These are phyloP conservation scores for Mugil cephalus DNA, from an alignment of 2,113 vertebrate genomes.

Conservation along the genomic window DNA sequence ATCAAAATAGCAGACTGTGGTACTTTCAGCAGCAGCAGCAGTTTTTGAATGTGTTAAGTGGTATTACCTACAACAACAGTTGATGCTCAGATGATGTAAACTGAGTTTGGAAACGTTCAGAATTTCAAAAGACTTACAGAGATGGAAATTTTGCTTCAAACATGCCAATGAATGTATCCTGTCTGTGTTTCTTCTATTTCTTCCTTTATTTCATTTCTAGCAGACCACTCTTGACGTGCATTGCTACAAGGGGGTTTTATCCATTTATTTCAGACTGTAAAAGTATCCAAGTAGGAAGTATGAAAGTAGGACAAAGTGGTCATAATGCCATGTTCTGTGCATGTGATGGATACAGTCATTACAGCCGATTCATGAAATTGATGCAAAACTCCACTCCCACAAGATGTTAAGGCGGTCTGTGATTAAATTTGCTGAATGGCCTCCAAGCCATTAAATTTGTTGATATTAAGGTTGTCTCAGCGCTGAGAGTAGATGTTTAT, in stretches of 20 bases:
- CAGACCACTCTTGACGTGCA: no score
- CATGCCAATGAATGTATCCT: no score
- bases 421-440: conserved; percentile 59
- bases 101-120: no score
- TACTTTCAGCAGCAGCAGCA: not conserved
- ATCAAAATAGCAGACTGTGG: not conserved
- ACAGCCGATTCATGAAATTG: conserved; percentile 61
- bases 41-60: no score
- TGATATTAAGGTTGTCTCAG: conserved; percentile 45
- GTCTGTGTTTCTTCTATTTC: no score
- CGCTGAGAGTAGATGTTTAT: conserved; percentile 31
- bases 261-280: not conserved
- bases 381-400: conserved; percentile 74
- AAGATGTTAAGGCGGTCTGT: conserved; percentile 45
- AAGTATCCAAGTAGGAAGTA: conserved; percentile 9
- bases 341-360: conserved; percentile 79
- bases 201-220: no score
- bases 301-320: conserved; percentile 72
- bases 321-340: conserved; percentile 45
- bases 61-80: no score
- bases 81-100: not conserved
- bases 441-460: conserved; percentile 53
- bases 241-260: not conserved
- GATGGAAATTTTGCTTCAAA: no score
- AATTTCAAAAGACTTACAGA: no score